Conservation (phyloP, 1,140 invertebrate genomes). For the Drosophila nasuta region DNA sequence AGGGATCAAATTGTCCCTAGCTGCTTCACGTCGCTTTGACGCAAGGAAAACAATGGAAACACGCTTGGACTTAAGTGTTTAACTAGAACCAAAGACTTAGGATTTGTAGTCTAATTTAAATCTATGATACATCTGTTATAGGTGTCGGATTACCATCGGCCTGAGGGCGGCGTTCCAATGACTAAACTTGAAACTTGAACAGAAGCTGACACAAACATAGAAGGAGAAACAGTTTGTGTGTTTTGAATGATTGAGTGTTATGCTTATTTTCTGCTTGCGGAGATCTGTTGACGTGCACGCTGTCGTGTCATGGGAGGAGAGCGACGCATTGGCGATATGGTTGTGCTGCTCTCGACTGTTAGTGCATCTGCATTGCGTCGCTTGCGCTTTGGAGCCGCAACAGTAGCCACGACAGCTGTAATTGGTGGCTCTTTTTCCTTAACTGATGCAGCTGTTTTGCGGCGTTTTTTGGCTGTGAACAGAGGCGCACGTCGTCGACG, state of each 20-base stretch:
- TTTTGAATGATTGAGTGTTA: conserved; percentile 1
- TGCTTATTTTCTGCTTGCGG: conserved; percentile 56
- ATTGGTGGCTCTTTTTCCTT: conserved; percentile 8
- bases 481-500: conserved; percentile 68
- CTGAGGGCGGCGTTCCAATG: conserved; percentile 40
- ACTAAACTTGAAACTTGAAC: conserved; percentile 13
- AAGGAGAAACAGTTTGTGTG: not conserved
- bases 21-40: conserved; percentile 36
- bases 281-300: conserved; percentile 74
- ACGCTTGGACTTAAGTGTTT: conserved; percentile 51
- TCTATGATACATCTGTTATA: conserved; percentile 41
- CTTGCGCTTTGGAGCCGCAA: conserved; percentile 40
- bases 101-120: conserved; percentile 36
- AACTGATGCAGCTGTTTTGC: conserved; percentile 27
- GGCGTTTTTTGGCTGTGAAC: conserved; percentile 51
- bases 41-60: conserved; percentile 39
- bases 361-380: conserved; percentile 19
- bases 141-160: conserved; percentile 36
- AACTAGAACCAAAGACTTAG: conserved; percentile 70
- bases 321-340: conserved; percentile 45
- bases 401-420: not conserved
- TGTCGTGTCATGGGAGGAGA: conserved; percentile 75
- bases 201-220: conserved; percentile 30
- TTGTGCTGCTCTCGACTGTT: conserved; percentile 24
- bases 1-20: not conserved